Conservation (phyloP, 2,888 invertebrate species). For the Camponotus fellah region DNA sequence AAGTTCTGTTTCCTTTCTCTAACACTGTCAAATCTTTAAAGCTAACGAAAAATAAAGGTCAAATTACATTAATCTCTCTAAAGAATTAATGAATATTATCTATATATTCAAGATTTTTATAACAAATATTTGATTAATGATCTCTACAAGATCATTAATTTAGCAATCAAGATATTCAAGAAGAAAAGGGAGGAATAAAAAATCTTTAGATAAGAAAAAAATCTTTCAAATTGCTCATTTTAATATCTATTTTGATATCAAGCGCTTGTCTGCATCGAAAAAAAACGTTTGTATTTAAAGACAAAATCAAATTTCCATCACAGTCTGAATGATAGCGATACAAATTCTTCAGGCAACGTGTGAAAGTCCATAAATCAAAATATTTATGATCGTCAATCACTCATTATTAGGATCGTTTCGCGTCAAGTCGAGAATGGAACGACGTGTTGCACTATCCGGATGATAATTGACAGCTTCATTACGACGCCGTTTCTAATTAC, state of each 20-base stretch:
- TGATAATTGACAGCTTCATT: slow-evolving; percentile 55
- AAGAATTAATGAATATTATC: neutral
- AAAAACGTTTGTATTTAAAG: neutral
- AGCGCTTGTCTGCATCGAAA: neutral
- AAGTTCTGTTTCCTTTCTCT: neutral
- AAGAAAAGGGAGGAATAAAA: neutral
- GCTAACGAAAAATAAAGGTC: neutral
- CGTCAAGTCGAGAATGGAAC: slow-evolving; percentile 44
- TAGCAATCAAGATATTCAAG: neutral
- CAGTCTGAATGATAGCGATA: neutral
- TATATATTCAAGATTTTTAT: neutral
- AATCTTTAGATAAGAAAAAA: neutral
- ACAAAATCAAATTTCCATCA: neutral
- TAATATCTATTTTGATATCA: neutral
- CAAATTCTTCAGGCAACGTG: neutral
- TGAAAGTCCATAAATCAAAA: slow-evolving; percentile 14
- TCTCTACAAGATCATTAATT: neutral
- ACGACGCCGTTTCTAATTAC: slow-evolving; percentile 51
- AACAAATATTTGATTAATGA: neutral
- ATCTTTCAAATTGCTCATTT: neutral
- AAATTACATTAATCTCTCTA: neutral
- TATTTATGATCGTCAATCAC: slow-evolving; percentile 19
- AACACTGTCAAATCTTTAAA: neutral
- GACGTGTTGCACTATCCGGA: slow-evolving; percentile 16
- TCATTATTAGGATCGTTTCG: slow-evolving; percentile 19